Percentiles rank a stretch among this genome's conserved stretches.
Conservation (phyloP, 2,888 invertebrate genomes). For the Sminthurinus aureus region DNA sequence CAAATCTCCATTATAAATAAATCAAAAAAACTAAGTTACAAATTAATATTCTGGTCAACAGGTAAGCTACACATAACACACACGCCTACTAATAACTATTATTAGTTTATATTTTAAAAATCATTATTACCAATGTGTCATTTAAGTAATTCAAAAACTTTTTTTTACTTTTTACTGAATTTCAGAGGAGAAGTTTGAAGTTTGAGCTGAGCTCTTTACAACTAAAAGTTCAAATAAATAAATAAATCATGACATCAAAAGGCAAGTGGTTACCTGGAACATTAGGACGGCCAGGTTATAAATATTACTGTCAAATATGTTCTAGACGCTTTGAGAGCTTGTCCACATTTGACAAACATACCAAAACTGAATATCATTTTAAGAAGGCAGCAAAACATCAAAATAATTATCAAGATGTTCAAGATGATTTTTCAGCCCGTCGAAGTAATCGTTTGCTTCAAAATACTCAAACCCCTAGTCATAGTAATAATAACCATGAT, state of each 20-base stretch:
- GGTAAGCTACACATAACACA: too few relatives aligned
- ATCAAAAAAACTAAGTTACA: too few relatives aligned
- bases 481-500: not conserved
- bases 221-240: too few relatives aligned
- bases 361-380: slow-evolving; percentile 17
- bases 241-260: not conserved
- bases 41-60: too few relatives aligned
- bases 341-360: slow-evolving; percentile 1
- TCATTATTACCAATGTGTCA: too few relatives aligned
- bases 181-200: too few relatives aligned
- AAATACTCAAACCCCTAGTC: not conserved
- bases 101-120: too few relatives aligned
- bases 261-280: slow-evolving; percentile 35
- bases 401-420: not conserved
- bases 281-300: not conserved
- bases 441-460: not conserved
- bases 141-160: too few relatives aligned
- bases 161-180: too few relatives aligned
- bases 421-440: not conserved
- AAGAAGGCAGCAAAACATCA: not conserved
- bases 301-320: slow-evolving; percentile 2
- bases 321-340: not conserved
- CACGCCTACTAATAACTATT: too few relatives aligned
- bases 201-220: too few relatives aligned
- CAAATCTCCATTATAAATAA: too few relatives aligned